Evolutionary conservation across 2,888 invertebrate genomes (phyloP).

Genomic region (Clepsis dumicolana): DNA sequence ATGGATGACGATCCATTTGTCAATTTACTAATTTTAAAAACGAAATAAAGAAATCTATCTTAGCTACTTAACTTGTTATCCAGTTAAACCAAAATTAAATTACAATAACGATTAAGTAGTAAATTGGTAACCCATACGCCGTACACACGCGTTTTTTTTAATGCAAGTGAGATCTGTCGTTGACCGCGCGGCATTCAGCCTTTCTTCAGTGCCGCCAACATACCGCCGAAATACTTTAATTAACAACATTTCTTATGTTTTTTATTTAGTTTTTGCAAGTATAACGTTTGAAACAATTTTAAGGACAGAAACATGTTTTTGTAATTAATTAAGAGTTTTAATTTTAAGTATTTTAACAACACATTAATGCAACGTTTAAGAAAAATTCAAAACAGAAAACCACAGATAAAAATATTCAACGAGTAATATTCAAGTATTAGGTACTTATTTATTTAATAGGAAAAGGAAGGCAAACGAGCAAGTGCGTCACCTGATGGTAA

Average conservation of each 20-base stretch:
- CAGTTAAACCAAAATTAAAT: too few relatives aligned
- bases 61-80: too few relatives aligned
- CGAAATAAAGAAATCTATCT: too few relatives aligned
- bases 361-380: too few relatives aligned
- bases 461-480: too few relatives aligned
- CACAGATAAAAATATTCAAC: too few relatives aligned
- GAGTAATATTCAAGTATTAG: too few relatives aligned
- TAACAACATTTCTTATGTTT: conserved; percentile 36
- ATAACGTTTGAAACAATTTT: conserved; percentile 24
- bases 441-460: too few relatives aligned
- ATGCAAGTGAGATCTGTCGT: conserved; percentile 49
- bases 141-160: conserved; percentile 47
- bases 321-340: not conserved
- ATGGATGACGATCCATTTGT: too few relatives aligned
- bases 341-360: not conserved
- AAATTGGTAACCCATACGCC: conserved; percentile 21
- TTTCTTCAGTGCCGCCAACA: conserved; percentile 36
- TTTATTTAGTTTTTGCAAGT: conserved; percentile 36
- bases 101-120: not conserved
- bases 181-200: conserved; percentile 49
- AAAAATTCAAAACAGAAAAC: too few relatives aligned
- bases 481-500: too few relatives aligned
- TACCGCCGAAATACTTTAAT: conserved; percentile 31
- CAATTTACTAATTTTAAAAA: too few relatives aligned
- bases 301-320: not conserved